Evolutionary conservation across 1,140 invertebrate species (phyloP).

Genomic region (Ceratina calcarata): DNA sequence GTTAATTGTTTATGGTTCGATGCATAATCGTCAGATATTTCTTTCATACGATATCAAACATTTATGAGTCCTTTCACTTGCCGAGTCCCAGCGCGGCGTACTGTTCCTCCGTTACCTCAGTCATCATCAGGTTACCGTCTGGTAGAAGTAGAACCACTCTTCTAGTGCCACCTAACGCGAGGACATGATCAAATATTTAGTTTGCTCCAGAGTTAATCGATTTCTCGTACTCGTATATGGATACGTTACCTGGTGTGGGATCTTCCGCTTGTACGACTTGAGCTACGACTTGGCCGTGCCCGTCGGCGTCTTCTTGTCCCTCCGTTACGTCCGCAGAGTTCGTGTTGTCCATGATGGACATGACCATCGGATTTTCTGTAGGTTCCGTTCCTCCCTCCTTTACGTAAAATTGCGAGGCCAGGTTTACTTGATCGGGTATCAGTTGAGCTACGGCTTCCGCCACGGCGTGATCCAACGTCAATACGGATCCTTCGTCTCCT

Average conservation of each 20-base stretch:
- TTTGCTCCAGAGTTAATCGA: neutral
- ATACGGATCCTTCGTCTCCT: constrained; percentile 83
- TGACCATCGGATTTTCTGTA: constrained; percentile 78
- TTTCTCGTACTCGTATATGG: neutral
- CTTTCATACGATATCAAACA: constrained; percentile 27
- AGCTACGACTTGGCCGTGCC: constrained; percentile 87
- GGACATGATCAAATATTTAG: constrained; percentile 15
- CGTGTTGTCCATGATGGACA: constrained; percentile 77
- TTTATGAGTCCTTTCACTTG: constrained; percentile 76
- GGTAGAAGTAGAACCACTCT: constrained; percentile 89
- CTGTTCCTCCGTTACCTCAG: constrained; percentile 91
- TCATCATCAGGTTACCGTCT: constrained; percentile 91
- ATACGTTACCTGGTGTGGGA: constrained; percentile 86
- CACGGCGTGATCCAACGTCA: constrained; percentile 83
- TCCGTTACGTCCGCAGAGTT: constrained; percentile 61
- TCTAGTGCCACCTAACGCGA: constrained; percentile 86
- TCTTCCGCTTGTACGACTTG: constrained; percentile 90
- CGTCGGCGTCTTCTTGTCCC: constrained; percentile 75
- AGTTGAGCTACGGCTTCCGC: constrained; percentile 82
- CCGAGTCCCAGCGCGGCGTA: constrained; percentile 86
- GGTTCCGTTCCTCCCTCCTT: constrained; percentile 80
- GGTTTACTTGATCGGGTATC: constrained; percentile 78
- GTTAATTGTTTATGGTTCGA: constrained; percentile 52
- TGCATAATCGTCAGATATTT: constrained; percentile 46
- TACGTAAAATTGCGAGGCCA: constrained; percentile 80